Conservation (phyloP, 2,888 invertebrate species). For the Rhogogaster chlorosoma region DNA sequence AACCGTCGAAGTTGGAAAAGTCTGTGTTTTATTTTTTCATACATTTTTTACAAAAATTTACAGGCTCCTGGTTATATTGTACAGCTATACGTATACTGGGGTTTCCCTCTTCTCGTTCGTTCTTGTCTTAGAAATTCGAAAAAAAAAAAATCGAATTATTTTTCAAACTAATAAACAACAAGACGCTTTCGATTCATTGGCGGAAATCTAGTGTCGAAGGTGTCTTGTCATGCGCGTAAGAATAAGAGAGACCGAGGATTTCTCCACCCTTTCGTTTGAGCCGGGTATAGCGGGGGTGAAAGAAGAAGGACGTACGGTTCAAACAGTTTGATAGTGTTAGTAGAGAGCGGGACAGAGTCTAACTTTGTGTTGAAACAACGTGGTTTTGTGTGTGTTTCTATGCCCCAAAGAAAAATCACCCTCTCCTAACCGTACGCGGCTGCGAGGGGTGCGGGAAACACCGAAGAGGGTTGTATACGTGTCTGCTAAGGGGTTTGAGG, state of each 20-base stretch:
- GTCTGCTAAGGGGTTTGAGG: slow-evolving; percentile 71
- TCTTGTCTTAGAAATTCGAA: too few species aligned
- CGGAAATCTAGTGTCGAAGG: neutral
- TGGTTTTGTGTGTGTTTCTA: slow-evolving; percentile 64
- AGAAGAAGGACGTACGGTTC: slow-evolving; percentile 58
- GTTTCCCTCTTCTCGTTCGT: too few species aligned
- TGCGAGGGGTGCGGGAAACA: slow-evolving; percentile 51
- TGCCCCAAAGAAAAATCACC: slow-evolving; percentile 74
- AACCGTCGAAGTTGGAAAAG: neutral
- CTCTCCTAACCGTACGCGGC: neutral
- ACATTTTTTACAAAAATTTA: neutral
- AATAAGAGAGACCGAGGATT: slow-evolving; percentile 55
- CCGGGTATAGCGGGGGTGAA: slow-evolving; percentile 52
- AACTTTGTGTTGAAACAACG: slow-evolving; percentile 65
- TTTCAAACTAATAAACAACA: too few species aligned
- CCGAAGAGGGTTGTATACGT: slow-evolving; percentile 58
- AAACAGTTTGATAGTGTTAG: slow-evolving; percentile 52
- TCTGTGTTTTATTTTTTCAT: neutral
- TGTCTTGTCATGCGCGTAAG: slow-evolving; percentile 70
- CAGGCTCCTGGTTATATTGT: neutral
- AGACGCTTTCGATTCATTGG: neutral
- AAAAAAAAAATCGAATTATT: too few species aligned
- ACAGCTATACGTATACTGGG: too few species aligned
- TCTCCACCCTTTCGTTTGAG: slow-evolving; percentile 50
- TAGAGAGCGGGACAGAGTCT: slow-evolving; percentile 62